Evolutionary conservation across 2,113 vertebrate species (phyloP).

Genomic region (Phrynosoma blainvillii): DNA sequence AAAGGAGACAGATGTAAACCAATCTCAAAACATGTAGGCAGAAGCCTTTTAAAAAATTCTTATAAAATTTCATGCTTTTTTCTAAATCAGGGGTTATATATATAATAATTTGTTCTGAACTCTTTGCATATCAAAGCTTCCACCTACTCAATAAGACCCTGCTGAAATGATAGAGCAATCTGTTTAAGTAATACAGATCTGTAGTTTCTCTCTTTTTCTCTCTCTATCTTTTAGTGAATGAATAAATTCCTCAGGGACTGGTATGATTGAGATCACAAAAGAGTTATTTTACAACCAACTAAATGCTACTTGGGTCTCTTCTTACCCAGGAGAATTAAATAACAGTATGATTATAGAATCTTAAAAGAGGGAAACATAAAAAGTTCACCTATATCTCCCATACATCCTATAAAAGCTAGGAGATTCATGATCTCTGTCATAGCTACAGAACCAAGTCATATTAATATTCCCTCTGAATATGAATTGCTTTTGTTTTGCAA

Average conservation of each 20-base stretch:
- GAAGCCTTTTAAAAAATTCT: not conserved
- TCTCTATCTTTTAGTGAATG: not conserved
- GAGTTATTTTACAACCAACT: slow-evolving; percentile 45
- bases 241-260: slow-evolving; percentile 25
- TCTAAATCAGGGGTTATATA: not conserved
- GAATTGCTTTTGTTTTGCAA: slow-evolving; percentile 64
- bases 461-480: slow-evolving; percentile 49
- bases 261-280: slow-evolving; percentile 34
- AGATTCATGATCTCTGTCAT: slow-evolving; percentile 52
- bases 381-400: slow-evolving; percentile 48
- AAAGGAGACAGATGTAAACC: not conserved
- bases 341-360: slow-evolving; percentile 47
- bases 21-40: not conserved
- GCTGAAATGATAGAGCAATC: not conserved
- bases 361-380: slow-evolving; percentile 58
- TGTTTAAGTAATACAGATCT: slow-evolving; percentile 24
- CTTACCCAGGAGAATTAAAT: slow-evolving; percentile 46
- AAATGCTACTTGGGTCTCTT: not conserved
- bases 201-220: not conserved
- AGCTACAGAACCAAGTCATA: slow-evolving; percentile 50
- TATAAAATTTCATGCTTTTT: not conserved
- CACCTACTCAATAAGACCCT: not conserved
- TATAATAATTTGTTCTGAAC: not conserved
- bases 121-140: slow-evolving; percentile 9
- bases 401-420: slow-evolving; percentile 60